Conservation (phyloP, 2,888 invertebrate genomes). For the Orthosia gothica region DNA sequence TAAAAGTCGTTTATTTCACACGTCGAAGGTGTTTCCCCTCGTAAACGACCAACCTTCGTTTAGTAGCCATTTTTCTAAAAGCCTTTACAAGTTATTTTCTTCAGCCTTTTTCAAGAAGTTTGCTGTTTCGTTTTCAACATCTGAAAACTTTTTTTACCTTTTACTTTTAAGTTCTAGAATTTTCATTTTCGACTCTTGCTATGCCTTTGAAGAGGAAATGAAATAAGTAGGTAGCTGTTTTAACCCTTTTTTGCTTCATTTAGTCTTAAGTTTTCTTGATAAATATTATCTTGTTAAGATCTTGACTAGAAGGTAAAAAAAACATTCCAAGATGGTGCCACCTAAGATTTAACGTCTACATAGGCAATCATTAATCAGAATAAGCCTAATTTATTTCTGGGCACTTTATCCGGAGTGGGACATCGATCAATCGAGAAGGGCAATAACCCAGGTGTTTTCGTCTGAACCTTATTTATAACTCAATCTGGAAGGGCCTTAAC, state of each 20-base stretch:
- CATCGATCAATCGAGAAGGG: constrained; percentile 65
- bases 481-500: constrained; percentile 63
- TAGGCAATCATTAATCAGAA: constrained; percentile 51
- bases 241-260: constrained; percentile 15
- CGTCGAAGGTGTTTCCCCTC: not conserved
- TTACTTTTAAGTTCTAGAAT: constrained; percentile 25
- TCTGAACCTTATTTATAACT: constrained; percentile 68
- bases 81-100: constrained; percentile 16
- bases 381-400: constrained; percentile 58
- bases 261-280: not conserved
- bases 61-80: constrained; percentile 25
- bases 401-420: constrained; percentile 50
- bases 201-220: constrained; percentile 42
- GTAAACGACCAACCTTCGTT: not conserved
- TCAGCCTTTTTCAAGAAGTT: constrained; percentile 20
- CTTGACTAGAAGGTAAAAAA: not conserved
- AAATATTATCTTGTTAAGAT: not conserved
- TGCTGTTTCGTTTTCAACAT: constrained; percentile 9
- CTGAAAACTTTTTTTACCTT: constrained; percentile 20
- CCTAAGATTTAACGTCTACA: constrained; percentile 13
- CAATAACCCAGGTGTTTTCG: constrained; percentile 65
- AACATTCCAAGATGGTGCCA: constrained; percentile 8
- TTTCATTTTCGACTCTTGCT: constrained; percentile 21
- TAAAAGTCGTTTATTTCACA: constrained; percentile 31
- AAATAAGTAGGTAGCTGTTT: constrained; percentile 9